Evolutionary conservation across 2,888 invertebrate genomes (phyloP).

Genomic region (Rapana venosa): DNA sequence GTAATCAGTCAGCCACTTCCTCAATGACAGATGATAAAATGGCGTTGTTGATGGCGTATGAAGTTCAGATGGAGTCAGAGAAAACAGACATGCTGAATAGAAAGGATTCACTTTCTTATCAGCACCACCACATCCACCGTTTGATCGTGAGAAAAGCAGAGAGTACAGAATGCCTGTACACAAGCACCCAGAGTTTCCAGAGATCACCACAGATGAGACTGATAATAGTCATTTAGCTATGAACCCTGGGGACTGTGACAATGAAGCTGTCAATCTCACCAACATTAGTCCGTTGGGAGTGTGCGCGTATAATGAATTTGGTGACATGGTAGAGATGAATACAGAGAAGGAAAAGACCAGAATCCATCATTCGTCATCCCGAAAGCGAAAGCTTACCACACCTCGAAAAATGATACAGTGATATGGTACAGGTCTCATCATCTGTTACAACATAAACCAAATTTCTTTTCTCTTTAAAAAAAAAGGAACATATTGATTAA

Average conservation of each 20-base stretch:
- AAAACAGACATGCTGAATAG: background rate
- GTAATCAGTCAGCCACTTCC: background rate
- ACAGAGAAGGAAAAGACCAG: constrained; percentile 28
- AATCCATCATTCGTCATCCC: constrained; percentile 31
- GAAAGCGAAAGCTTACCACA: constrained; percentile 39
- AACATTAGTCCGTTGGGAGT: constrained; percentile 39
- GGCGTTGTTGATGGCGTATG: constrained; percentile 25
- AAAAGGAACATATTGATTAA: no score
- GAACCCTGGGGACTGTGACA: background rate
- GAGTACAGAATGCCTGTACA: background rate
- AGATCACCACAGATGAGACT: background rate
- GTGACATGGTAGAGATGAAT: constrained; percentile 34
- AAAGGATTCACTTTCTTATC: background rate
- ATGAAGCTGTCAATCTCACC: constrained; percentile 27
- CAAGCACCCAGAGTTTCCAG: background rate
- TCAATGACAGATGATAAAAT: constrained; percentile 11
- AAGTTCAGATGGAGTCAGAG: background rate
- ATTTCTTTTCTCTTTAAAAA: no score
- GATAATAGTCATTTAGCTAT: constrained; percentile 4
- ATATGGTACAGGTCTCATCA: background rate
- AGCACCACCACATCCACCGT: background rate
- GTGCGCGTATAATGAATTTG: constrained; percentile 34
- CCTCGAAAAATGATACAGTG: constrained; percentile 43
- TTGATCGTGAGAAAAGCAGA: background rate
- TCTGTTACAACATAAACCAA: background rate